Evolutionary conservation across 2,113 vertebrate genomes (phyloP).

Genomic region (Sinocyclocheilus maitianheensis): DNA sequence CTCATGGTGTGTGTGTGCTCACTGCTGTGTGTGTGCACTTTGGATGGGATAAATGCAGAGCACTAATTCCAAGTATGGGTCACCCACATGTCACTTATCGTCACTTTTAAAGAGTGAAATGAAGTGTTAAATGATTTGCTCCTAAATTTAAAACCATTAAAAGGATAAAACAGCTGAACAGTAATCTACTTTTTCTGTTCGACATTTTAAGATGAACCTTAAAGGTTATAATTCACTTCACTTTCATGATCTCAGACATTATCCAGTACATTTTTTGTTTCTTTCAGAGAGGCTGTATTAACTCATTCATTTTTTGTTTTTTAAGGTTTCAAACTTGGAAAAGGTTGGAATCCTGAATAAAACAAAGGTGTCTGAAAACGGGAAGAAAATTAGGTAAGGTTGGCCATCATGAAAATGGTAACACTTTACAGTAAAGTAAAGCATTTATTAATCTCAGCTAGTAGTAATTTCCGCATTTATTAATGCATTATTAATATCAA

Average conservation of each 20-base stretch:
- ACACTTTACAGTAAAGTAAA: too few relatives aligned
- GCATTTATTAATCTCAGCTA: too few relatives aligned
- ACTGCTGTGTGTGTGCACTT: too few relatives aligned
- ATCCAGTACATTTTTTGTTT: neutral
- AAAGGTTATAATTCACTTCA: neutral
- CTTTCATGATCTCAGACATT: neutral
- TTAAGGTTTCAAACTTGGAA: conserved; percentile 83
- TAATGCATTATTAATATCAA: too few relatives aligned
- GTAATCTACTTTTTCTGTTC: neutral
- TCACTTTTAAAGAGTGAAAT: neutral
- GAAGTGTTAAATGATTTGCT: neutral
- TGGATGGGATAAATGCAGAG: too few relatives aligned
- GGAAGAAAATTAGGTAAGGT: conserved; percentile 87
- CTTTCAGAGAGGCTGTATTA: neutral
- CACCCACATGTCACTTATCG: too few relatives aligned
- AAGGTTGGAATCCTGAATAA: conserved; percentile 92
- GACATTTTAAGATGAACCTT: neutral
- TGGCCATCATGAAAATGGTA: neutral
- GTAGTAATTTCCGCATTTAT: too few relatives aligned
- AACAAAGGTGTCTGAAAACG: conserved; percentile 87
- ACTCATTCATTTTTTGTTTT: neutral
- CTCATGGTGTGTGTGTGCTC: too few relatives aligned
- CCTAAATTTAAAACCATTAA: neutral
- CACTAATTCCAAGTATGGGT: too few relatives aligned
- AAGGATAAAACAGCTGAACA: neutral